Base-by-base conservation (phyloP, 2,888 invertebrate genomes). In the Ptilodon capucinus region DNA sequence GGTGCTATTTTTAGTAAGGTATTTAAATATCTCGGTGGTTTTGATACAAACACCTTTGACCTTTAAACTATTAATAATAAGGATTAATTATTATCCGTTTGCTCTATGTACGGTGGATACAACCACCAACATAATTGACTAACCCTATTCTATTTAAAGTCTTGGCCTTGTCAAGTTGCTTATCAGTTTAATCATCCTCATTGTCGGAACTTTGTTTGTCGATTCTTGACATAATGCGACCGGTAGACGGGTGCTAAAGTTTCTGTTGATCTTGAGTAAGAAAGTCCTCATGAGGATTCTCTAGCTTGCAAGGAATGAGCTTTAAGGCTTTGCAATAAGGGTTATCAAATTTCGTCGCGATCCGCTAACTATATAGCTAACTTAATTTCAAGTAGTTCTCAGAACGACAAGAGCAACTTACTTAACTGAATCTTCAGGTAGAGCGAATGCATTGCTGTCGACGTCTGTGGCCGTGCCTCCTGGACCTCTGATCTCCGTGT, bases 391-490 rank as follows among this genome's bases (percentile, higher is more conserved):
- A 23, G 23, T 23, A 32, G 40, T 39, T 17, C 14, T 39, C n/a
- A n/a, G n/a, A n/a, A n/a, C n/a, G n/a, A n/a, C 19, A 7, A 42
- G 25, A 38, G 16, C 28, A 7, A 54, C 84, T 74, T 79, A 94
- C 86, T 87, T 91, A 49, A 92, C 86, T 3, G 92, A 84, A 68
- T 93, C 93, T 8, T 88, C 81, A 0, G 89, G 82, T 40, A 88
- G 78, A 2, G 92, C 86, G 55, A 92, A 93, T 16, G 92, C 92
- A 25, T 93, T 93, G 57, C 93, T 93, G 57, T 94, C 92, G 5
- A 92, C 90, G 55, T 93, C 93, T 23, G 93, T 87, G 36, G 92
- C 92, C 5, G 88, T 82, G 2, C 92, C 93, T 0, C 94, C 95
- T 5, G 94, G 91, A 4, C 93, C 95, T 17, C 87, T 72, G 42